Percentiles rank a stretch among this genome's conserved stretches.
These are phyloP conservation scores for Silurus aristotelis DNA, from an alignment of 2,797 vertebrate genomes.

Conservation along the genomic window DNA sequence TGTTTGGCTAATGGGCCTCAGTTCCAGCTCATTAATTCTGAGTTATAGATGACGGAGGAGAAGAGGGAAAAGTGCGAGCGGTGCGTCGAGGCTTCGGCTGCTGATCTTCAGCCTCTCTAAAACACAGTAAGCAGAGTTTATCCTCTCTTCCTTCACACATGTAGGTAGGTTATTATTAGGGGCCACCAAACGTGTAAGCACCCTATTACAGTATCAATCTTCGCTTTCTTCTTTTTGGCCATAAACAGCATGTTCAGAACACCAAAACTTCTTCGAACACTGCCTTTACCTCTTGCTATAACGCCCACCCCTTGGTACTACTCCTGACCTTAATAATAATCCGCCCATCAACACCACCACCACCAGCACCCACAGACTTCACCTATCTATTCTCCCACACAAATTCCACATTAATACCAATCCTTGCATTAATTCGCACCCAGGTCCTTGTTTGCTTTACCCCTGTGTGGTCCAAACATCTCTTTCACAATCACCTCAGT, in stretches of 20 bases:
- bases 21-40: constrained; percentile 41
- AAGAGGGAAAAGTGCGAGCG: neutral
- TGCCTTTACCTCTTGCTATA: too few relatives aligned
- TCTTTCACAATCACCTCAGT: constrained; percentile 43
- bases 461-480: constrained; percentile 31
- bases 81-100: neutral
- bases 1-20: constrained; percentile 50
- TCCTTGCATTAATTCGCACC: neutral
- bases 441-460: neutral
- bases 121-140: neutral
- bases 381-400: neutral
- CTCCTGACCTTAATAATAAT: too few relatives aligned
- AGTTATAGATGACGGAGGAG: constrained; percentile 23
- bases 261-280: too few relatives aligned
- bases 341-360: too few relatives aligned
- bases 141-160: neutral
- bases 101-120: constrained; percentile 9
- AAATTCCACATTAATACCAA: neutral
- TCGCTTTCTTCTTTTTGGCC: too few relatives aligned
- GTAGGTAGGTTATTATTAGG: too few relatives aligned
- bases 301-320: too few relatives aligned
- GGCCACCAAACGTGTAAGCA: too few relatives aligned
- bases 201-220: too few relatives aligned
- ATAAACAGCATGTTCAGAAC: too few relatives aligned
- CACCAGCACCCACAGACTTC: neutral